phyloP scores from a whole-genome alignment of 2,888 invertebrate species.

The Andricus quercusramuli region DNA sequence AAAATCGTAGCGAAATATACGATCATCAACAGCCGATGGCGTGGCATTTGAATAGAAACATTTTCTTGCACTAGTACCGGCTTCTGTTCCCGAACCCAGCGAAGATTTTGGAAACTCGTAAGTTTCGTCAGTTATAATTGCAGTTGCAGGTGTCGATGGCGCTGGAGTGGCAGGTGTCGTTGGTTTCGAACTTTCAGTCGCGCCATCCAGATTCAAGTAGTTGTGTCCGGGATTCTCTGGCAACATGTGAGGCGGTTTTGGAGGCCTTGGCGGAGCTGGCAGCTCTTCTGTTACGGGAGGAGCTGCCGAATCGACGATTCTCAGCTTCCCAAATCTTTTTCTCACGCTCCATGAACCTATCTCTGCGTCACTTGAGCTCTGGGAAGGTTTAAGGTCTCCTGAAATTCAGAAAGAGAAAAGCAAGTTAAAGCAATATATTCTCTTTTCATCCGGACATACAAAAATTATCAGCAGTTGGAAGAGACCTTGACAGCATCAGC shows the following conservation, averaged over 20 bases:
- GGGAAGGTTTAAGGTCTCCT: slow-evolving; percentile 80
- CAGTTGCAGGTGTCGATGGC: slow-evolving; percentile 68
- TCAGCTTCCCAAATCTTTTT: slow-evolving; percentile 82
- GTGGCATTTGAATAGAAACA: slow-evolving; percentile 84
- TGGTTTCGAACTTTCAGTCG: slow-evolving; percentile 74
- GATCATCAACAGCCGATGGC: slow-evolving; percentile 79
- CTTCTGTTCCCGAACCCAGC: slow-evolving; percentile 74
- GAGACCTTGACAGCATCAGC: background rate
- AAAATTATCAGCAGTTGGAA: background rate
- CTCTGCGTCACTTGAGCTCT: slow-evolving; percentile 82
- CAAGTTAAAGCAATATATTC: background rate
- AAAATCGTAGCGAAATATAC: slow-evolving; percentile 82
- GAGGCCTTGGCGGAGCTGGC: slow-evolving; percentile 86
- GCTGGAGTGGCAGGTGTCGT: slow-evolving; percentile 74
- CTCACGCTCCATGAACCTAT: slow-evolving; percentile 80
- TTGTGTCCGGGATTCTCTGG: slow-evolving; percentile 78
- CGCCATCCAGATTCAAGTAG: slow-evolving; percentile 79
- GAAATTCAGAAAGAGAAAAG: background rate
- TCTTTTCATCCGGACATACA: no score
- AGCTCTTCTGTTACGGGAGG: slow-evolving; percentile 73
- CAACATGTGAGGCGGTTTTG: slow-evolving; percentile 84
- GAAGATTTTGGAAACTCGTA: slow-evolving; percentile 88
- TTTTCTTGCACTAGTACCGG: slow-evolving; percentile 69
- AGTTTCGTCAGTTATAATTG: slow-evolving; percentile 80
- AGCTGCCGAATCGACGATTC: slow-evolving; percentile 70